A percentile compares a stretch with the other conserved stretches of the same genome.
These are phyloP conservation scores for Porites cylindrica DNA, from an alignment of 92 coral and sea anemone species.

Conservation along the genomic window DNA sequence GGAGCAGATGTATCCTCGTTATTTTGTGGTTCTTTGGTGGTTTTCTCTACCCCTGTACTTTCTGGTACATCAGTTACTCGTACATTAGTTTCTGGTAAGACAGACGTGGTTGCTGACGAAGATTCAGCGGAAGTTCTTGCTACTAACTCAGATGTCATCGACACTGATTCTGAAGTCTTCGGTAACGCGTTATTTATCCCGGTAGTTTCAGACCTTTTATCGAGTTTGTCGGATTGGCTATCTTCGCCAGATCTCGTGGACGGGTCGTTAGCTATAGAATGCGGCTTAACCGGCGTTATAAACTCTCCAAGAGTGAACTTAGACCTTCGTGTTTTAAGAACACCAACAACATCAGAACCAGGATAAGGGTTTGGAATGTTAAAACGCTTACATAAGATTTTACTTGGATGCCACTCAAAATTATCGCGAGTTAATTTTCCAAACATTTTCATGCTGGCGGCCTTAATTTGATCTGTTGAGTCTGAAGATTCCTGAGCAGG, in stretches of 20 bases:
- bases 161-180: conserved; percentile 8
- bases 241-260: background rate
- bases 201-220: background rate
- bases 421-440: conserved; percentile 94
- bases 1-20: background rate
- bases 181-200: background rate
- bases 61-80: no score
- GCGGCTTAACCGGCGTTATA: conserved; percentile 27
- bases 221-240: background rate
- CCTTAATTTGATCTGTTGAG: conserved; percentile 58
- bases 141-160: background rate
- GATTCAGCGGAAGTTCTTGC: background rate
- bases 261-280: background rate
- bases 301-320: conserved; percentile 79
- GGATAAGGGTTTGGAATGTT: conserved; percentile 98
- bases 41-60: background rate
- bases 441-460: conserved; percentile 91
- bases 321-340: conserved; percentile 68
- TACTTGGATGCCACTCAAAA: conserved; percentile 96
- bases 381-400: conserved; percentile 89
- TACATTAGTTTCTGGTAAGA: background rate
- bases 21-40: background rate
- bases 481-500: conserved; percentile 53
- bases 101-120: background rate
- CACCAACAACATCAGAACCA: conserved; percentile 80